phyloP scores from a whole-genome alignment of 2,797 vertebrate species.

The Schizopygopsis malacanthus region DNA sequence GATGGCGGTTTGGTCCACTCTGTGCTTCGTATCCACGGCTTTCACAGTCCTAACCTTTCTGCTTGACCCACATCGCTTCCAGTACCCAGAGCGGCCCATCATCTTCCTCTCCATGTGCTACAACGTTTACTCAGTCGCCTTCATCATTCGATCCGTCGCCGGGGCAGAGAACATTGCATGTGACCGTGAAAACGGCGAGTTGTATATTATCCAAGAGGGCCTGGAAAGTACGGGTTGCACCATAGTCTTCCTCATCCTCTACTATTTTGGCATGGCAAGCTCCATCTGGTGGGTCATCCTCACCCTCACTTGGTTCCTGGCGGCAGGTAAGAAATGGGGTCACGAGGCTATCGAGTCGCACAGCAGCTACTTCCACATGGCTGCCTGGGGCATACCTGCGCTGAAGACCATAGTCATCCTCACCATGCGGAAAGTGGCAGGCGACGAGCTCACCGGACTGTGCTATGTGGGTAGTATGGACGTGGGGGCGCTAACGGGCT shows the following conservation, averaged over 20 bases:
- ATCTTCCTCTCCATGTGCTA: constrained; percentile 99
- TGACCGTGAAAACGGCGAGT: constrained; percentile 90
- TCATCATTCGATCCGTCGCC: constrained; percentile 92
- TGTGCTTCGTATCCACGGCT: constrained; percentile 95
- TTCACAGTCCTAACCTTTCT: constrained; percentile 98
- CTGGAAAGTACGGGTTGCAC: constrained; percentile 97
- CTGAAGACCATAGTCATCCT: constrained; percentile 96
- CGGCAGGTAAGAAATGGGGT: constrained; percentile 97
- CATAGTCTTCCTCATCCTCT: constrained; percentile 96
- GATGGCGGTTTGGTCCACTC: constrained; percentile 96
- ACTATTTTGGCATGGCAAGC: constrained; percentile 98
- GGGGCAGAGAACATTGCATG: constrained; percentile 95
- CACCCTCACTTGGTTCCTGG: constrained; percentile 97
- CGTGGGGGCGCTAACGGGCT: constrained; percentile 87
- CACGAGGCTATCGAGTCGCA: constrained; percentile 97
- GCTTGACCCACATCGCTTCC: constrained; percentile 95
- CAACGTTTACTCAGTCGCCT: constrained; percentile 95
- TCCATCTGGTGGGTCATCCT: constrained; percentile 99
- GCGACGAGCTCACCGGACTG: constrained; percentile 94
- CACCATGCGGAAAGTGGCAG: constrained; percentile 95
- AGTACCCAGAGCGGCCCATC: constrained; percentile 97
- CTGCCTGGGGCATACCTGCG: constrained; percentile 95
- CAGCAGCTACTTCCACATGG: constrained; percentile 98
- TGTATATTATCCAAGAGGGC: constrained; percentile 95
- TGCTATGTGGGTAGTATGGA: constrained; percentile 97